phyloP scores from a whole-genome alignment of 2,113 vertebrate genomes.

The Candoia aspera region DNA sequence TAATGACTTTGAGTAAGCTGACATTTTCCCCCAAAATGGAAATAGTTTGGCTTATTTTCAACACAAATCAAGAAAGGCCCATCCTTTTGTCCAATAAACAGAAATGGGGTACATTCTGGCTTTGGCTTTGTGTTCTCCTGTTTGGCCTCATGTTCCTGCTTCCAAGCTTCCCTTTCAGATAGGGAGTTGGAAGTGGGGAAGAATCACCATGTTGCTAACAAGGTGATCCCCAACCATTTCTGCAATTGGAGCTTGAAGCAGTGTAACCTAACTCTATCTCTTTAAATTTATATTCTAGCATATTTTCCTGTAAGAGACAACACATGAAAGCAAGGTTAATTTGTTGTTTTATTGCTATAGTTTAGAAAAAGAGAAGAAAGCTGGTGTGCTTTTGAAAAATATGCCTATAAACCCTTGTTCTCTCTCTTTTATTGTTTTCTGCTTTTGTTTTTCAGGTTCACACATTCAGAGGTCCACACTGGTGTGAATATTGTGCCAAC shows the following conservation, averaged over 20 bases:
- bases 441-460: slow-evolving; percentile 85
- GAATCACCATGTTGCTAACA: too few species aligned
- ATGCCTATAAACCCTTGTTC: slow-evolving; percentile 25
- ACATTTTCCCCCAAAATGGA: not conserved
- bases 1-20: not conserved
- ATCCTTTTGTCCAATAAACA: not conserved
- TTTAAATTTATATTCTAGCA: not conserved
- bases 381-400: slow-evolving; percentile 10
- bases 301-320: not conserved
- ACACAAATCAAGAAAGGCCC: not conserved
- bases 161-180: not conserved
- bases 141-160: not conserved
- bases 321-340: slow-evolving; percentile 15
- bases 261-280: not conserved
- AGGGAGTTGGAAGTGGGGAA: not conserved
- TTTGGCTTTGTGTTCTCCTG: not conserved
- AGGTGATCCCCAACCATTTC: not conserved
- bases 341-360: not conserved
- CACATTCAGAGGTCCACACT: slow-evolving; percentile 96
- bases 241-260: not conserved
- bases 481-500: slow-evolving; percentile 99
- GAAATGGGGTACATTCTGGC: too few species aligned
- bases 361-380: slow-evolving; percentile 6
- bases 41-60: not conserved
- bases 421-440: slow-evolving; percentile 43